Base-by-base conservation (phyloP, 2,888 invertebrate genomes). In the Elegia similella region DNA sequence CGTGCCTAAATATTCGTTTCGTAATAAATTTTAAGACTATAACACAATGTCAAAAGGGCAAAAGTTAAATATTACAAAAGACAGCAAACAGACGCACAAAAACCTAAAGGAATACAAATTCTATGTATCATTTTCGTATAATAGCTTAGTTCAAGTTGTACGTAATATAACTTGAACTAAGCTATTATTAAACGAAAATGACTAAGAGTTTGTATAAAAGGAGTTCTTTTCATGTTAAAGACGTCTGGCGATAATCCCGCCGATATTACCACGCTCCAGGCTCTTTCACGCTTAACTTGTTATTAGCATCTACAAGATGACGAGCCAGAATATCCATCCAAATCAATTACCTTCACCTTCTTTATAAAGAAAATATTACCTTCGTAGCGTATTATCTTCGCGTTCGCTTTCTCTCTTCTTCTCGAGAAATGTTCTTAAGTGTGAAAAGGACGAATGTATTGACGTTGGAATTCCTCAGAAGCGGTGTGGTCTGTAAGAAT, bases 281-380 rank as follows among this genome's bases (percentile, higher is more conserved):
- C 61, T 53, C 60, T 66, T 69, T 70, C 62, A 66, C 69, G 71
- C 69, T 69, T 66, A 66, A 70, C 70, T 68, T 65, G 67, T 69
- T 76, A 75, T 77, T 68, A 69, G 65, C 66, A 65, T 69, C 68
- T 67, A 69, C 63, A 65, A 66, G 68, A 73, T 68, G 71, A 73
- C 62, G 66, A 63, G 68, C 61, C 65, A 66, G 67, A 65, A 69
- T 67, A 76, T 72, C 70, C 67, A 73, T 78, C 72, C 67, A 68
- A 80, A 82, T 80, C 79, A 81, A 82, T 81, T 74, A 75, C 69
- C 66, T 71, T 73, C 70, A 69, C 72, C 68, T 73, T 67, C 67
- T 65, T 71, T 65, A 69, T 67, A 71, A 75, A 73, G 70, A 74
- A 76, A 75, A 75, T 73, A 70, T 71, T 70, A 65, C 70, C 72